phyloP scores from a whole-genome alignment of 53 echinoderm and acorn worm species.

The Hippasteria phrygiana region DNA sequence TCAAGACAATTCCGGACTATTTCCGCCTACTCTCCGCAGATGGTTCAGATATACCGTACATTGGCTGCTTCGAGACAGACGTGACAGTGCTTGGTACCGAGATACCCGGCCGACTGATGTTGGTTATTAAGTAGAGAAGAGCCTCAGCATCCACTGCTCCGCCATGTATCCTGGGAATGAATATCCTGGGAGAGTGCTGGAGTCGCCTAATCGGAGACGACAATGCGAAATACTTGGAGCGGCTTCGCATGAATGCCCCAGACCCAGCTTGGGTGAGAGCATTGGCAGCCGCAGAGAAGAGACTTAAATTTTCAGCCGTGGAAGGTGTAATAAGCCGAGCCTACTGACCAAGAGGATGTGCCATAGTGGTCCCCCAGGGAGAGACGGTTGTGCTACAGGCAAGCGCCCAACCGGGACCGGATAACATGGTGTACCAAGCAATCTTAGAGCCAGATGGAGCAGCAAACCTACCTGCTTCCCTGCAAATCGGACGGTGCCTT shows the following conservation, averaged over 20 bases:
- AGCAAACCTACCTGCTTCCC: neutral
- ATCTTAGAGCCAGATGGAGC: slow-evolving; percentile 22
- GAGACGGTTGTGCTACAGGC: slow-evolving; percentile 1
- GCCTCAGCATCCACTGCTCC: no score
- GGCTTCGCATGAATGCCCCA: neutral
- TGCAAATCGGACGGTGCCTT: neutral
- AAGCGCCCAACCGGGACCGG: neutral
- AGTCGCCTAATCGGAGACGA: neutral
- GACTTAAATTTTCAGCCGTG: neutral
- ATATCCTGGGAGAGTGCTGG: slow-evolving; percentile 44
- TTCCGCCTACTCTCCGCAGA: no score
- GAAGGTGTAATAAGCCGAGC: neutral
- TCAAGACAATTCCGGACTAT: no score
- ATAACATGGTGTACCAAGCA: neutral
- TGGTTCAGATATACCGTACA: no score
- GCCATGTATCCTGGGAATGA: slow-evolving; percentile 37
- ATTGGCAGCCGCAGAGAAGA: neutral
- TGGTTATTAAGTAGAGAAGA: no score
- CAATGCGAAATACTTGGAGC: neutral
- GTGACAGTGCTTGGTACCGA: no score
- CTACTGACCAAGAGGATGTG: neutral
- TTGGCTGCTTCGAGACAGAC: no score
- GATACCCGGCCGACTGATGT: no score
- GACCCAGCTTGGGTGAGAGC: slow-evolving; percentile 26
- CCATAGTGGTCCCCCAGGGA: slow-evolving; percentile 6